Conservation (phyloP, 30 jellyfish, hydroid and myxozoan genomes). For the Mastigias papua region DNA sequence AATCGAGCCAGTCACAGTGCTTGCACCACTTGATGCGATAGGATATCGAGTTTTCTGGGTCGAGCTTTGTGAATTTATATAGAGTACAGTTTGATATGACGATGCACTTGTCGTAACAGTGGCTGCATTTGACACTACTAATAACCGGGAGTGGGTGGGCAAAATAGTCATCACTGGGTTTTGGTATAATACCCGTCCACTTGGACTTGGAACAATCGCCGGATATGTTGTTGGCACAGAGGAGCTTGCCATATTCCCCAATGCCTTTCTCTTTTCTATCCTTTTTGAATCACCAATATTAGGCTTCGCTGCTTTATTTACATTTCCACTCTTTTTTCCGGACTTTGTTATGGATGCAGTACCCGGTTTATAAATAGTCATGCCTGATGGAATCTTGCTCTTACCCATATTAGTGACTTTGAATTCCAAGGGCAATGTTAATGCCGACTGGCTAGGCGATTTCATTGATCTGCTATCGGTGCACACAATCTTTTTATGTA, state of each 20-base stretch:
- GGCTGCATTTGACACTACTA: constrained; percentile 45
- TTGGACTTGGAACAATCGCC: constrained; percentile 21
- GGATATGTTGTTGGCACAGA: background rate
- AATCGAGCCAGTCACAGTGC: background rate
- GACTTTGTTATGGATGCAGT: constrained; percentile 46
- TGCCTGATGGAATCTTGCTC: constrained; percentile 3
- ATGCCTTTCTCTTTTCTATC: constrained; percentile 3
- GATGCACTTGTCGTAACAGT: constrained; percentile 29
- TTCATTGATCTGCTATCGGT: background rate
- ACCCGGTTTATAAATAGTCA: constrained; percentile 72
- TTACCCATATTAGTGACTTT: background rate
- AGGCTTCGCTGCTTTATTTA: background rate
- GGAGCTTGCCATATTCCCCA: background rate
- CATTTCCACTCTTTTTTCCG: background rate
- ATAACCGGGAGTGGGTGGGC: constrained; percentile 60
- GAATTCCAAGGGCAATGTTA: constrained; percentile 26
- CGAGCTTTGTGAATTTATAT: constrained; percentile 46
- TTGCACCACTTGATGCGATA: constrained; percentile 6
- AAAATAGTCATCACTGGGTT: constrained; percentile 56
- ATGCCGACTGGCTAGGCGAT: constrained; percentile 21
- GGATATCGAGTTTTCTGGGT: constrained; percentile 14
- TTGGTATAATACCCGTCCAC: constrained; percentile 44
- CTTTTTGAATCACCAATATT: background rate
- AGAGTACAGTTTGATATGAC: constrained; percentile 40
- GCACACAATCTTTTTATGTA: background rate